These are phyloP conservation scores for Pocillopora meandrina DNA, from an alignment of 92 coral and sea anemone genomes.

Conservation along the genomic window DNA sequence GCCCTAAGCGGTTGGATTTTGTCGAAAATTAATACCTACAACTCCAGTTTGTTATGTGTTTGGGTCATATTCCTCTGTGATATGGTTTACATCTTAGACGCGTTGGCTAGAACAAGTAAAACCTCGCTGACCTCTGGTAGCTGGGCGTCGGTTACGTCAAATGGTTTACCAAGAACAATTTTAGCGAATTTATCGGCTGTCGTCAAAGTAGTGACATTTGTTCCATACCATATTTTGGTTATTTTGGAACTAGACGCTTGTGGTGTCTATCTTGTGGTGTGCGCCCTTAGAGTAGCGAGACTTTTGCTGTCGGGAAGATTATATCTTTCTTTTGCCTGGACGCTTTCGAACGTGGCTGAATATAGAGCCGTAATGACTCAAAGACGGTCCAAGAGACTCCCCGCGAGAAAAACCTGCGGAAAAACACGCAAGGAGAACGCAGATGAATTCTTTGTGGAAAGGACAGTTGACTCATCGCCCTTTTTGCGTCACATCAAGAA, in stretches of 20 bases:
- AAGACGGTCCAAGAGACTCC: neutral
- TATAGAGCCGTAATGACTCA: neutral
- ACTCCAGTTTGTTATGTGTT: conserved; percentile 36
- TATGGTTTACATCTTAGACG: conserved; percentile 47
- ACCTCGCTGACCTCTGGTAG: conserved; percentile 5
- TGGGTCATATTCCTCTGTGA: conserved; percentile 58
- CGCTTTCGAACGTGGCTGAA: neutral
- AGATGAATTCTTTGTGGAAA: neutral
- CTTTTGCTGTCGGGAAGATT: neutral
- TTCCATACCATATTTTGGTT: conserved; percentile 34
- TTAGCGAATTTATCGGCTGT: neutral
- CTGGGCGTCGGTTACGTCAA: neutral
- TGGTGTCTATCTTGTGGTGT: conserved; percentile 12
- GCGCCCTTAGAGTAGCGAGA: conserved; percentile 8
- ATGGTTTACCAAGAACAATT: conserved; percentile 1
- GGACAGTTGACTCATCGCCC: neutral
- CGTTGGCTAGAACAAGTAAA: conserved; percentile 40
- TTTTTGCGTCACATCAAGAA: neutral
- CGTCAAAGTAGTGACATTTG: conserved; percentile 31
- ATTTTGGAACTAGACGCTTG: conserved; percentile 1
- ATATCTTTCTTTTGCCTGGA: conserved; percentile 2
- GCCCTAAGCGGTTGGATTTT: conserved; percentile 58
- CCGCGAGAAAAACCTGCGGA: neutral
- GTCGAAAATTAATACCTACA: conserved; percentile 34
- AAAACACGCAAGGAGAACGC: neutral